A percentile compares a stretch with the other conserved stretches of the same genome.
Evolutionary conservation across 1,140 invertebrate genomes (phyloP).

Genomic region (Carposina sasakii): DNA sequence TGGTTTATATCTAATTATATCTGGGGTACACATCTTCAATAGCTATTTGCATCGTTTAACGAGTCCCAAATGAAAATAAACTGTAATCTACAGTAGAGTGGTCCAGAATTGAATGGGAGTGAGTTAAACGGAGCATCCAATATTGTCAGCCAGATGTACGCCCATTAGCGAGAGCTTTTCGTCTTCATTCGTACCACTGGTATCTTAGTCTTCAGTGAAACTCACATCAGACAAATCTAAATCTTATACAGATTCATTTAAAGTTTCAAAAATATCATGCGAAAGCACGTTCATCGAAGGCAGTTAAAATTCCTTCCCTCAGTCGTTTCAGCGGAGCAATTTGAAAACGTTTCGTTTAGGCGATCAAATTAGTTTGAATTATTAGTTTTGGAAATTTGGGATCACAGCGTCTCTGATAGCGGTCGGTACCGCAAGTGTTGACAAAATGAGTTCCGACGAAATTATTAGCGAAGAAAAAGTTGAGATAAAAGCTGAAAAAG

Average conservation of each 20-base stretch:
- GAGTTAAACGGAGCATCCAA: slow-evolving; percentile 43
- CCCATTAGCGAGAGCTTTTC: slow-evolving; percentile 65
- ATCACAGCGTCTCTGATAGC: slow-evolving; percentile 30
- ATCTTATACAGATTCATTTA: no score
- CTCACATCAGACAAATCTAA: no score
- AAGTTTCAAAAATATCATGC: no score
- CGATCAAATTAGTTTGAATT: slow-evolving; percentile 60
- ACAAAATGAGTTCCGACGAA: slow-evolving; percentile 10
- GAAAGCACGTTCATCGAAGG: slow-evolving; percentile 15
- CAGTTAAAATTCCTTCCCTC: slow-evolving; percentile 49
- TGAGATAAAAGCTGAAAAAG: slow-evolving; percentile 33
- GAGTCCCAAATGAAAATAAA: slow-evolving; percentile 13
- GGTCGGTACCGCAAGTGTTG: neutral
- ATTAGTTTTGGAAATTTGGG: no score
- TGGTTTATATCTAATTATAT: slow-evolving; percentile 66
- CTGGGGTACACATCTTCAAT: slow-evolving; percentile 37
- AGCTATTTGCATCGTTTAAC: slow-evolving; percentile 68
- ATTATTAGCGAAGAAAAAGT: neutral
- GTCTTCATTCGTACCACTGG: slow-evolving; percentile 57
- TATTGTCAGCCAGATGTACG: slow-evolving; percentile 62
- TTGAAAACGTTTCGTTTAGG: slow-evolving; percentile 63
- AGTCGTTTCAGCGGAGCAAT: slow-evolving; percentile 52
- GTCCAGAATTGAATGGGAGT: slow-evolving; percentile 15
- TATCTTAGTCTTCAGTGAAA: slow-evolving; percentile 30
- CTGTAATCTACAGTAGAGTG: slow-evolving; percentile 19